Conservation (phyloP, 2,888 invertebrate genomes). For the Mesochorus sp. region DNA sequence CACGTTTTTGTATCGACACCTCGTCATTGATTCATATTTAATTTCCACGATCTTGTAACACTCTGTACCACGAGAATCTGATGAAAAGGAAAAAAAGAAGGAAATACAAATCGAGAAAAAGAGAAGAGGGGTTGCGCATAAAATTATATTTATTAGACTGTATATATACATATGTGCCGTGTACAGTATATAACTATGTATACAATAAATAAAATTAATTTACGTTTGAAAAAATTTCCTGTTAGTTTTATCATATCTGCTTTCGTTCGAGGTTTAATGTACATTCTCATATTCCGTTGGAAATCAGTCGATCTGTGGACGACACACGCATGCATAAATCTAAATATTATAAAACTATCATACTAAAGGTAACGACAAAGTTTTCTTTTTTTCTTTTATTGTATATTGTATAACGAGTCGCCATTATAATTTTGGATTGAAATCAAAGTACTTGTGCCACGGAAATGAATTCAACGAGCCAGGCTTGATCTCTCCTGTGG, state of each 20-base stretch:
- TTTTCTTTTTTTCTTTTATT: background rate
- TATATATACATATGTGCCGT: constrained; percentile 67
- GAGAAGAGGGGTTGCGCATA: constrained; percentile 54
- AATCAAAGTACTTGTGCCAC: constrained; percentile 77
- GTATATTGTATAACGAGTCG: background rate
- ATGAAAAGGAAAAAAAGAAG: constrained; percentile 20
- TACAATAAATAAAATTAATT: constrained; percentile 73
- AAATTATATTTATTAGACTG: constrained; percentile 66
- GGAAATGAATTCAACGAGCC: constrained; percentile 66
- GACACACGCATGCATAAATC: background rate
- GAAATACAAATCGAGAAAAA: background rate
- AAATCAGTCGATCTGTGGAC: background rate
- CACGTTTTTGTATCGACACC: background rate
- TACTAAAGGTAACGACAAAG: constrained; percentile 20
- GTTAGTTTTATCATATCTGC: constrained; percentile 26
- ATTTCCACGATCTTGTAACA: background rate
- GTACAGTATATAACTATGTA: constrained; percentile 67
- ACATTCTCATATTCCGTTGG: background rate
- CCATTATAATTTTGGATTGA: constrained; percentile 75
- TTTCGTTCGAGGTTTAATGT: background rate
- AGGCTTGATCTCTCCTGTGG: constrained; percentile 33
- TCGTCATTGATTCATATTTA: constrained; percentile 12
- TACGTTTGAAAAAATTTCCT: constrained; percentile 62
- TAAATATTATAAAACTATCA: constrained; percentile 34
- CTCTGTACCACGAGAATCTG: background rate